Evolutionary conservation across 2,113 vertebrate genomes (phyloP).

Genomic region (Heterochromis multidens): DNA sequence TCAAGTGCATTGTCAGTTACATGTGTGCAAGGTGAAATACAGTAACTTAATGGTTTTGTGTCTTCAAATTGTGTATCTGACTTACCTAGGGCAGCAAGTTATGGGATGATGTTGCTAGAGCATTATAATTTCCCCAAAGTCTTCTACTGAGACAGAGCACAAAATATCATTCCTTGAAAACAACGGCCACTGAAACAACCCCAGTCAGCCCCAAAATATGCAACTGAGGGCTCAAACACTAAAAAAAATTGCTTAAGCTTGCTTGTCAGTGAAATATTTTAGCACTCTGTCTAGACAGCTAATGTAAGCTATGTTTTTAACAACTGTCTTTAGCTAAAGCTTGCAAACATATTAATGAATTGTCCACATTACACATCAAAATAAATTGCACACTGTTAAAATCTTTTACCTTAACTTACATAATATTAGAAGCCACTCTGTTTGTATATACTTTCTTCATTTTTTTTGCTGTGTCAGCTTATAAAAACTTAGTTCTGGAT

Average conservation of each 20-base stretch:
- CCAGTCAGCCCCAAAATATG: neutral
- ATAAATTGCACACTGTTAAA: neutral
- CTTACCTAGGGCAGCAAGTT: neutral
- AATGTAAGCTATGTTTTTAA: neutral
- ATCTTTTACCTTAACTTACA: neutral
- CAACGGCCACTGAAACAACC: neutral
- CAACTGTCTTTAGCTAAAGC: neutral
- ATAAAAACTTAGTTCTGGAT: neutral
- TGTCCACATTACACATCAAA: neutral
- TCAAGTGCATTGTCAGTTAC: constrained; percentile 20
- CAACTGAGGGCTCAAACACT: neutral
- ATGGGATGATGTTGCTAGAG: neutral
- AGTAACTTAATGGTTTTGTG: neutral
- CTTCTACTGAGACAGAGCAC: neutral
- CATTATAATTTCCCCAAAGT: neutral
- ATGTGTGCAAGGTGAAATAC: constrained; percentile 12
- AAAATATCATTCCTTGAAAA: neutral
- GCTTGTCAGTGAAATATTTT: neutral
- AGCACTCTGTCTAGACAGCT: neutral
- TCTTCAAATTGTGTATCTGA: neutral
- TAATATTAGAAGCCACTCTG: neutral
- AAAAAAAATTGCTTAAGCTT: neutral
- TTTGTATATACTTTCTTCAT: neutral
- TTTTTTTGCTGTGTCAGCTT: neutral
- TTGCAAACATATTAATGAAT: neutral